Evolutionary conservation across 2,797 vertebrate species (phyloP).

Genomic region (Oophaga sylvatica): DNA sequence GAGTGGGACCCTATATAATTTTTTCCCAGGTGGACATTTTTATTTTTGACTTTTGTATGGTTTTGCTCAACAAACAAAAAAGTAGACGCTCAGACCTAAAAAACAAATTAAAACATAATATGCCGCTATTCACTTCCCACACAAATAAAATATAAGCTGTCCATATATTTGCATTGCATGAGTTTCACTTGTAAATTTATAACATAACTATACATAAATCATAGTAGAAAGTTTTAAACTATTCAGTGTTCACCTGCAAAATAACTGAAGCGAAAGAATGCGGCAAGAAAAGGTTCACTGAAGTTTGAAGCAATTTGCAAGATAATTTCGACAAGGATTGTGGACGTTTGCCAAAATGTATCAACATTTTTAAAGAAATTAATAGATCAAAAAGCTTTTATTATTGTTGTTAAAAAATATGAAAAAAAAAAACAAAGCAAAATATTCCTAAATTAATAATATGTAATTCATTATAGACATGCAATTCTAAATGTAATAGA

Average conservation of each 20-base stretch:
- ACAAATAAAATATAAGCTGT: not conserved
- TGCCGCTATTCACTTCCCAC: not conserved
- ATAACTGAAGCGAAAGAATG: not conserved
- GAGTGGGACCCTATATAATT: no score
- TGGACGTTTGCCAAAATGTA: not conserved
- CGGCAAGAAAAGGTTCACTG: not conserved
- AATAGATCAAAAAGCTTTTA: not conserved
- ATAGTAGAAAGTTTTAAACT: not conserved
- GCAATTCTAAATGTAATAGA: no score
- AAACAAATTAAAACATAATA: not conserved
- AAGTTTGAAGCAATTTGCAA: not conserved
- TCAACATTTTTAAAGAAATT: not conserved
- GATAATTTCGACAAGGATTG: not conserved
- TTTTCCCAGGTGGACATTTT: no score
- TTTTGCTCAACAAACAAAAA: no score
- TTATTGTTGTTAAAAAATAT: no score
- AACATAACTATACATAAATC: not conserved
- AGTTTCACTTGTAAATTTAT: slow-evolving; percentile 5
- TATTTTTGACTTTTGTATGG: no score
- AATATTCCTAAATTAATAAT: no score
- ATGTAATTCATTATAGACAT: no score
- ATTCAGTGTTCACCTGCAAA: not conserved
- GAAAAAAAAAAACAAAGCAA: no score
- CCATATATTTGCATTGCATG: slow-evolving; percentile 10
- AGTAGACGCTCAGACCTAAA: no score